Evolutionary conservation across 2,797 vertebrate species (phyloP), one percentile per base, ranked within the genome.

Genomic region (Nyctibius grandis): DNA sequence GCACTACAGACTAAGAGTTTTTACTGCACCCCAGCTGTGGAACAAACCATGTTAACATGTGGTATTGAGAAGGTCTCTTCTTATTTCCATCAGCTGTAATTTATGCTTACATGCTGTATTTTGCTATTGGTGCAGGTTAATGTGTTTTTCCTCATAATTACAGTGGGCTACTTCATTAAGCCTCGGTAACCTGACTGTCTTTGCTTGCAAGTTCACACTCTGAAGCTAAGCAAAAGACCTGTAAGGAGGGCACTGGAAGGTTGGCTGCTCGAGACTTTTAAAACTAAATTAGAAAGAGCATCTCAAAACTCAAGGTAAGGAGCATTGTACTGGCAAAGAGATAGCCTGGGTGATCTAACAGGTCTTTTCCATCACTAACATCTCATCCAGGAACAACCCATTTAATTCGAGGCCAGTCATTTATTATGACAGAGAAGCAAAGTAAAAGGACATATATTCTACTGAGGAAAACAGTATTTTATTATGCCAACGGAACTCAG

Each of bases 361-460:
- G 78, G 77, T 83, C 94, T 83, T 95, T 91, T 95, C 90, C 92
- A 83, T 91, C 84, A 77, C 89, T 95, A 96, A 94, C 72, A 85
- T 85, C 47, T 60, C 8, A 2, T 93, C 90, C 91, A 97, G 90
- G 91, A 95, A 75, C 91, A 96, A 85, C 83, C 84, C 93, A 95
- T 94, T 95, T 96, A 95, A 95, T 96, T 96, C 92, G 86, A 92
- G 75, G 45, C 83, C 94, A 96, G 86, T 72, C 96, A 95, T 91
- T 95, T 93, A 96, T 95, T 96, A 92, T 88, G 91, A 92, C 90
- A 97, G 77, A 93, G 90, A 89, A 94, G 68, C 88, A 82, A 92
- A 96, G 94, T 85, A 96, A 93, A 96, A 96, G 91, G 93, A 88
- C 92, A 93, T 95, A 96, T 83, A 96, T 95, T 96, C 93, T 94